These are phyloP conservation scores for Zeuzera pyrina DNA, from an alignment of 2,888 invertebrate species.

Conservation along the genomic window DNA sequence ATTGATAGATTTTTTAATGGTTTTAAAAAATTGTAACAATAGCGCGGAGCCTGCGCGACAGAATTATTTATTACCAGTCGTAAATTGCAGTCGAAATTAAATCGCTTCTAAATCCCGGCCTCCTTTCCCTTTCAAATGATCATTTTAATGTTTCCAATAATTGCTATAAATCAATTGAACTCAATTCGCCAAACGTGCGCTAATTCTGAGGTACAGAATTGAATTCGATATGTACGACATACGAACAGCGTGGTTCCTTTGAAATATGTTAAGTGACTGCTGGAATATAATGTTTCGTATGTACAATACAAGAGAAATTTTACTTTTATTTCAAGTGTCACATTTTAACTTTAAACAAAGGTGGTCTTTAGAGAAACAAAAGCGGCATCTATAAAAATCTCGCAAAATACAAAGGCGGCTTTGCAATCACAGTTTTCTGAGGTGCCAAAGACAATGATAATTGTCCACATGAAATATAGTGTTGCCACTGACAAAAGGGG, in stretches of 20 bases:
- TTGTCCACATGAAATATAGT: conserved; percentile 71
- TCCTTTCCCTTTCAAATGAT: conserved; percentile 44
- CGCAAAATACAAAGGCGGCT: conserved; percentile 29
- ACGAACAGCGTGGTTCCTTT: too few relatives aligned
- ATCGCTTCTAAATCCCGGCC: conserved; percentile 53
- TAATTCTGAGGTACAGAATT: too few relatives aligned
- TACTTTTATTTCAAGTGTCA: too few relatives aligned
- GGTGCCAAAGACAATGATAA: conserved; percentile 72
- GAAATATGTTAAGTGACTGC: too few relatives aligned
- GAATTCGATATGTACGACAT: too few relatives aligned
- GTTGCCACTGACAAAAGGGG: conserved; percentile 67
- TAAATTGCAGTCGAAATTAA: conserved; percentile 66
- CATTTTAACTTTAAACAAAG: neutral
- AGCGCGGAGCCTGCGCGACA: conserved; percentile 46
- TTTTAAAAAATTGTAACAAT: conserved; percentile 66
- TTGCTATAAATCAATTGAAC: conserved; percentile 56
- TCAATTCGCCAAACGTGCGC: too few relatives aligned
- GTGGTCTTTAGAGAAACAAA: conserved; percentile 22
- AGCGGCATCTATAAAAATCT: conserved; percentile 24
- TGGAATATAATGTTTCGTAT: too few relatives aligned
- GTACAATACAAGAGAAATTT: too few relatives aligned
- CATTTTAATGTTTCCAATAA: conserved; percentile 43
- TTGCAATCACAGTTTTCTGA: conserved; percentile 45
- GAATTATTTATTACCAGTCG: conserved; percentile 61
- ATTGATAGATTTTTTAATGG: conserved; percentile 70